These are phyloP conservation scores for Hymenochirus boettgeri DNA, from an alignment of 2,113 vertebrate genomes.

Conservation along the genomic window DNA sequence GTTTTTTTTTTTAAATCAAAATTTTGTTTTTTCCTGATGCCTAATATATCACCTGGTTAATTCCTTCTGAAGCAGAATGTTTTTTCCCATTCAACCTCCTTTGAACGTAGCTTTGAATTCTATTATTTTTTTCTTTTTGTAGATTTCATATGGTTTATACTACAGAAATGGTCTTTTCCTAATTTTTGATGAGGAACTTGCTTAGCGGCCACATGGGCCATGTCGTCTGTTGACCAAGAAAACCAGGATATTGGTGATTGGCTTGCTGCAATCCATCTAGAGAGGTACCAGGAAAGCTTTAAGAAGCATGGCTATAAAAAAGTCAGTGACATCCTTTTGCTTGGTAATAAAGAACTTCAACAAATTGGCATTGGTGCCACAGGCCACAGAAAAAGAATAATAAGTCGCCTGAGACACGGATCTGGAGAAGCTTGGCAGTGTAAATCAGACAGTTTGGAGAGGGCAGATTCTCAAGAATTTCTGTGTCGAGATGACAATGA, in stretches of 20 bases:
- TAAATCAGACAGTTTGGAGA: not conserved
- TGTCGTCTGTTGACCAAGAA: constrained; percentile 61
- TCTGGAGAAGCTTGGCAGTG: constrained; percentile 14
- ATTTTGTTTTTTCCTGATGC: too few relatives aligned
- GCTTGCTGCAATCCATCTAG: constrained; percentile 80
- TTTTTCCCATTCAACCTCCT: too few relatives aligned
- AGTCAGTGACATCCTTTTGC: constrained; percentile 64
- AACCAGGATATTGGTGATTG: constrained; percentile 76
- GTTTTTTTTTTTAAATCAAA: too few relatives aligned
- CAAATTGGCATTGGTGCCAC: constrained; percentile 83
- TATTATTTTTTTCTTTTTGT: constrained; percentile 8
- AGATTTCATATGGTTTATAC: not conserved
- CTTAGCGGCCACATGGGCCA: constrained; percentile 34
- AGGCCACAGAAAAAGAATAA: constrained; percentile 90
- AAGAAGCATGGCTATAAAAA: constrained; percentile 68
- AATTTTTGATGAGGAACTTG: constrained; percentile 6
- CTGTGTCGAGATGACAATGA: constrained; percentile 22
- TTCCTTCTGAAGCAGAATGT: too few relatives aligned
- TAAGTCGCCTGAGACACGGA: constrained; percentile 65
- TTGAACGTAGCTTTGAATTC: too few relatives aligned
- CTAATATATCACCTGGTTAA: too few relatives aligned
- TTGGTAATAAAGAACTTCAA: constrained; percentile 72
- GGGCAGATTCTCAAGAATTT: not conserved
- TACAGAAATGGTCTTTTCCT: constrained; percentile 6
- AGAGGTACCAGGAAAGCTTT: constrained; percentile 81